Evolutionary conservation across 2,113 vertebrate genomes (phyloP).

Genomic region (Toxotes chatareus): DNA sequence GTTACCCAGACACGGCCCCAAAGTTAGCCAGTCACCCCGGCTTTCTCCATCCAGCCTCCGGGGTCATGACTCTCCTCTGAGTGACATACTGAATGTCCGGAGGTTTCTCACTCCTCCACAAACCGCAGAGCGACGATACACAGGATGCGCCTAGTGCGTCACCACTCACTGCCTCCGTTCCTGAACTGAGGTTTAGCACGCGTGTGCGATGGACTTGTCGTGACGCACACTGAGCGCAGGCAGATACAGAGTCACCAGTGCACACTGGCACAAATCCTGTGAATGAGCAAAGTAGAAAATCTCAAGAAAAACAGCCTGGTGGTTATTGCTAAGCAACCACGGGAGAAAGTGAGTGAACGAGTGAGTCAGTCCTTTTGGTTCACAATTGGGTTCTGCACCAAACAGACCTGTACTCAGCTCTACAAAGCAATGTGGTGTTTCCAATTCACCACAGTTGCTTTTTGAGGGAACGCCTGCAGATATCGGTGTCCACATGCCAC

Average conservation of each 20-base stretch:
- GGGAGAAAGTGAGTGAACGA: conserved; percentile 41
- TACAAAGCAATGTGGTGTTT: conserved; percentile 17
- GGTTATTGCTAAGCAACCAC: conserved; percentile 68
- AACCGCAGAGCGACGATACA: neutral
- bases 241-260: conserved; percentile 28
- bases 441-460: conserved; percentile 1
- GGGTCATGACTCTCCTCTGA: conserved; percentile 54
- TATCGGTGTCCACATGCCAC: conserved; percentile 14
- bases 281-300: conserved; percentile 48
- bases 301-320: conserved; percentile 39
- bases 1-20: conserved; percentile 9
- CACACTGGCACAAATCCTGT: conserved; percentile 33
- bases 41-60: conserved; percentile 20
- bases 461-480: conserved; percentile 1
- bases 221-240: conserved; percentile 49
- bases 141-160: conserved; percentile 62
- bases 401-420: conserved; percentile 17
- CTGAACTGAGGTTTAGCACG: conserved; percentile 68
- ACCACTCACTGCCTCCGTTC: conserved; percentile 51
- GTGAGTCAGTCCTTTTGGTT: conserved; percentile 38
- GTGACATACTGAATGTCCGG: conserved; percentile 20
- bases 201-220: conserved; percentile 54
- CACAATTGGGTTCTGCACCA: conserved; percentile 25
- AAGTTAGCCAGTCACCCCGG: conserved; percentile 21
- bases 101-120: conserved; percentile 48